Conservation (phyloP, 1,140 invertebrate species). For the Apis dorsata region DNA sequence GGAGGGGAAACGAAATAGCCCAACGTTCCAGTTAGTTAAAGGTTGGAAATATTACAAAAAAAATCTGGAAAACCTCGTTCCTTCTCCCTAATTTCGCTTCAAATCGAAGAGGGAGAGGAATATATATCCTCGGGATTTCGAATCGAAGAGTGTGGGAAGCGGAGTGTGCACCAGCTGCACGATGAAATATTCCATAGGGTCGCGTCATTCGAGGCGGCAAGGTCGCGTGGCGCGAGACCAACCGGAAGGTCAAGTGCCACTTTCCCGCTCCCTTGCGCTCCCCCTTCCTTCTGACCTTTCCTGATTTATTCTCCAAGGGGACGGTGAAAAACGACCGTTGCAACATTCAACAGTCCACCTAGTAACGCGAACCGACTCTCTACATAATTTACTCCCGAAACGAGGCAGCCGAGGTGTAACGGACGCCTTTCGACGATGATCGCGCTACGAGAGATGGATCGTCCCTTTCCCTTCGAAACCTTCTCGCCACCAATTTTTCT, state of each 20-base stretch:
- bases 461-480: neutral
- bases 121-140: too few species aligned
- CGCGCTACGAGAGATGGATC: neutral
- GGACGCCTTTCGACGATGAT: neutral
- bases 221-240: conserved; percentile 29
- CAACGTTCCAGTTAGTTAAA: too few species aligned
- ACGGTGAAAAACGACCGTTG: conserved; percentile 42
- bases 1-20: neutral
- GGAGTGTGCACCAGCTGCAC: conserved; percentile 4
- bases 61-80: too few species aligned
- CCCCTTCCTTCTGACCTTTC: conserved; percentile 13
- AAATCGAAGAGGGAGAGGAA: neutral
- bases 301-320: conserved; percentile 50
- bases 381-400: conserved; percentile 24
- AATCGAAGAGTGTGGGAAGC: neutral
- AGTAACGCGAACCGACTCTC: neutral
- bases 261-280: conserved; percentile 25
- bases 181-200: conserved; percentile 62
- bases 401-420: too few species aligned
- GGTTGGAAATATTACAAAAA: too few species aligned
- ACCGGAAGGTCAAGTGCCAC: conserved; percentile 49
- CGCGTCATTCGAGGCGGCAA: conserved; percentile 47
- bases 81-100: too few species aligned
- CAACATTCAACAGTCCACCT: conserved; percentile 42
- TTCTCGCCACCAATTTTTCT: too few species aligned